Percentiles rank a stretch among this genome's conserved stretches.
Conservation (phyloP, 92 coral and sea anemone species). For the Zoanthus sociatus region DNA sequence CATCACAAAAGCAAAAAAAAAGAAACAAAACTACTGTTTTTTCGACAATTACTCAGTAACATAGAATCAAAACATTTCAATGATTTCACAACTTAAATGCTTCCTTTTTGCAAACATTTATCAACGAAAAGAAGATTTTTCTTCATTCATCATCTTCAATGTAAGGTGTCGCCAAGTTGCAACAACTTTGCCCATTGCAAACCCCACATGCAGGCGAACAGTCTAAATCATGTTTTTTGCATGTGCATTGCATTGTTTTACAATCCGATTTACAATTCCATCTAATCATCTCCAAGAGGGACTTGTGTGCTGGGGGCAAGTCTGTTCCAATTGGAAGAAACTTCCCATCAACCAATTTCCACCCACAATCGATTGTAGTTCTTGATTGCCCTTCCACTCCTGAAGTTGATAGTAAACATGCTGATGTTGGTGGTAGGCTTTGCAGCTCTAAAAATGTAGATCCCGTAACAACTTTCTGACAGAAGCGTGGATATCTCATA, state of each 20-base stretch:
- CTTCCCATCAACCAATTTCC: neutral
- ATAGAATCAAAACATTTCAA: neutral
- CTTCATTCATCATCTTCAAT: neutral
- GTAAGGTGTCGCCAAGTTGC: neutral
- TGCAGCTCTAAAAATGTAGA: too few species aligned
- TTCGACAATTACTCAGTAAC: neutral
- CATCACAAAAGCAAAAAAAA: too few species aligned
- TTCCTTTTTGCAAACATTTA: neutral
- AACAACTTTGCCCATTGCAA: slow-evolving; percentile 30
- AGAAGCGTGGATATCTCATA: neutral
- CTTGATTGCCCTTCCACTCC: neutral
- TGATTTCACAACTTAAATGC: neutral
- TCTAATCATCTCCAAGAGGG: slow-evolving; percentile 17
- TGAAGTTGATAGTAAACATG: too few species aligned
- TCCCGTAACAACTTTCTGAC: too few species aligned
- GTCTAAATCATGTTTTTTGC: slow-evolving; percentile 9
- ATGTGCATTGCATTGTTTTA: slow-evolving; percentile 30
- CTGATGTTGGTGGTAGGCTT: too few species aligned
- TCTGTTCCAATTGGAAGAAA: slow-evolving; percentile 6
- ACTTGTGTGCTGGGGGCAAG: slow-evolving; percentile 28
- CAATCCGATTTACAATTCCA: slow-evolving; percentile 29
- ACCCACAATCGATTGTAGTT: neutral
- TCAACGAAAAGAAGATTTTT: too few species aligned
- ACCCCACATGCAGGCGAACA: slow-evolving; percentile 48
- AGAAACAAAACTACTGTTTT: neutral